Conservation (phyloP, 2,113 vertebrate species). For the Plotosus lineatus region DNA sequence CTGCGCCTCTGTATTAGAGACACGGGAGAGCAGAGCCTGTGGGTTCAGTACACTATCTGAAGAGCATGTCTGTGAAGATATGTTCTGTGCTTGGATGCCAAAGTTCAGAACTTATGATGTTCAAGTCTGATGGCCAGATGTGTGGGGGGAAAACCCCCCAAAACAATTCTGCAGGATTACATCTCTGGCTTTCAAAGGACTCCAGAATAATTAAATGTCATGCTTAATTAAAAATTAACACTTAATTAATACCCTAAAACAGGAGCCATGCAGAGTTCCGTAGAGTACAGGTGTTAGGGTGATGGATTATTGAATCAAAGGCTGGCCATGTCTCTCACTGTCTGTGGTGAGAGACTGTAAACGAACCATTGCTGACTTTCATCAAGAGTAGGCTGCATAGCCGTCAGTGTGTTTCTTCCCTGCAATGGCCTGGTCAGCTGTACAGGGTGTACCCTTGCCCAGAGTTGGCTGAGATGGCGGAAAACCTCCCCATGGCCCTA, state of each 20-base stretch:
- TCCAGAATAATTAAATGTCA: constrained; percentile 19
- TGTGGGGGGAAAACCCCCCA: neutral
- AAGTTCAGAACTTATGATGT: neutral
- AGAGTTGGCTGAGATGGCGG: too few species aligned
- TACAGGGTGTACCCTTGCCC: too few species aligned
- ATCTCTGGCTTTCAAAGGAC: constrained; percentile 13
- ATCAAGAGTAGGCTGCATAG: too few species aligned
- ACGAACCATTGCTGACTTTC: too few species aligned
- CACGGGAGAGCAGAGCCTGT: constrained; percentile 45
- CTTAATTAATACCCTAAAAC: constrained; percentile 33
- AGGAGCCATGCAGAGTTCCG: constrained; percentile 1
- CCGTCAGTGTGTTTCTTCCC: too few species aligned
- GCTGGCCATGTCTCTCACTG: too few species aligned
- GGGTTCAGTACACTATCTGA: neutral
- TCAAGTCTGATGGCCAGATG: neutral
- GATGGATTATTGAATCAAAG: too few species aligned
- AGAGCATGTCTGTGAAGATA: neutral
- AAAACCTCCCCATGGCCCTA: too few species aligned
- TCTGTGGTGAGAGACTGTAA: too few species aligned
- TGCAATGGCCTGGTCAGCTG: too few species aligned
- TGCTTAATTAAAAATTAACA: constrained; percentile 37
- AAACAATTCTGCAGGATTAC: neutral
- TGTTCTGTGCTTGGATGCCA: neutral
- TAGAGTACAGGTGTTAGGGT: too few species aligned
- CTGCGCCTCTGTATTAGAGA: neutral